Evolutionary conservation across 2,113 vertebrate species (phyloP), one percentile per base, ranked within the genome.

Genomic region (Nothoprocta perdicaria): DNA sequence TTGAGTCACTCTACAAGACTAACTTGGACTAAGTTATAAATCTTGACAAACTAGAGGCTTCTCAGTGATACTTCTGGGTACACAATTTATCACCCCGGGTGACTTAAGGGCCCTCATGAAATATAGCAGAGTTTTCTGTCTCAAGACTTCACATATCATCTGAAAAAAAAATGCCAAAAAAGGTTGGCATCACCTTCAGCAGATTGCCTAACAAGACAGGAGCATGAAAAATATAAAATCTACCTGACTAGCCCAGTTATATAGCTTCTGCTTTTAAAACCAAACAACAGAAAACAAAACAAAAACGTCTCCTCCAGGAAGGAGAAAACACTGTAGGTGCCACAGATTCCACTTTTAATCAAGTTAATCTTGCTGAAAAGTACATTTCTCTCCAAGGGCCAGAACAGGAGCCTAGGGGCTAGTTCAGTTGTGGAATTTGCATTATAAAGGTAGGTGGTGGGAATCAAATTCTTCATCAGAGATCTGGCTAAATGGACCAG

Each of bases 121-220:
- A 88, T 79, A 92, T 21, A 86, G 50, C 19, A 84, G 82, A 84
- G 90, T 68, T 40, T 93, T 69, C 79, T 88, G 52, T 76, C 73
- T 90, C 35, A 82, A 55, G 86, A 69, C 50, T 94, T 95, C 71
- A 84, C 53, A 26, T 80, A 78, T 84, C 31, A 81, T 72, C 62
- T 45, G 11, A 2, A 72, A 38, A 81, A 48, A 48, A 48, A 21
- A 48, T 48, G 78, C 5, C 12, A 58, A 41, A 60, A 93, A 85
- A 9, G 33, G 3, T 41, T 77, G 38, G 14, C 23, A 76, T 81
- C 60, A 84, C 52, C 69, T 83, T 88, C 52, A 81, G 45, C 12
- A 35, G 74, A 84, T 53, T 75, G 10, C 19, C 35, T 80, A 82
- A 55, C 18, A 31, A 86, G 80, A 79, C 26, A 79, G 19, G 10